These are phyloP conservation scores for Strigamia maritima DNA, from an alignment of 2,888 invertebrate species.

Conservation along the genomic window DNA sequence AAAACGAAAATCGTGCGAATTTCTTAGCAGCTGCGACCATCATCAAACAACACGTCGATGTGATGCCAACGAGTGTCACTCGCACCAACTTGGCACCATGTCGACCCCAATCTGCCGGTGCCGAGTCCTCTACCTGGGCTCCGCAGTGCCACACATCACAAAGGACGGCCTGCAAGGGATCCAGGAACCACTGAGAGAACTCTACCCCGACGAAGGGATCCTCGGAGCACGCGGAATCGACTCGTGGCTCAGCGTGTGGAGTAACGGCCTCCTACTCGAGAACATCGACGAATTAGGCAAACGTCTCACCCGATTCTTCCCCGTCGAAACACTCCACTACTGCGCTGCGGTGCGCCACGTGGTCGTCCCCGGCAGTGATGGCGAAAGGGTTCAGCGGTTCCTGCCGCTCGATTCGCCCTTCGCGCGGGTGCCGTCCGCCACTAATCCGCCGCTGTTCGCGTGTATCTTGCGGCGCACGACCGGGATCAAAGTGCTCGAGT, in stretches of 20 bases:
- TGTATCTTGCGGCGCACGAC: slow-evolving; percentile 92
- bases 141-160: slow-evolving; percentile 92
- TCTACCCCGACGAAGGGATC: slow-evolving; percentile 92
- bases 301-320: slow-evolving; percentile 91
- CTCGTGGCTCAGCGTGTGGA: slow-evolving; percentile 96
- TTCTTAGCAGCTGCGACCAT: background rate
- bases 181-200: slow-evolving; percentile 91
- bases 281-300: slow-evolving; percentile 94
- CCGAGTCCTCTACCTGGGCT: slow-evolving; percentile 92
- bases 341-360: slow-evolving; percentile 92
- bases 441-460: slow-evolving; percentile 94
- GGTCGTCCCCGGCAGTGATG: slow-evolving; percentile 58
- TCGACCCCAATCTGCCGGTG: slow-evolving; percentile 95
- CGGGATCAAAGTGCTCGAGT: slow-evolving; percentile 96
- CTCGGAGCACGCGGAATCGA: slow-evolving; percentile 84
- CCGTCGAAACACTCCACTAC: slow-evolving; percentile 91
- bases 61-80: background rate
- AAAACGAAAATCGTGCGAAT: background rate
- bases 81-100: background rate
- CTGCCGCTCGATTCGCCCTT: slow-evolving; percentile 94
- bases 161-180: slow-evolving; percentile 96
- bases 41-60: background rate
- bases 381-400: slow-evolving; percentile 71
- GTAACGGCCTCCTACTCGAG: slow-evolving; percentile 86
- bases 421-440: slow-evolving; percentile 83